Evolutionary conservation across 2,797 vertebrate species (phyloP).

Genomic region (Alcedo atthis): DNA sequence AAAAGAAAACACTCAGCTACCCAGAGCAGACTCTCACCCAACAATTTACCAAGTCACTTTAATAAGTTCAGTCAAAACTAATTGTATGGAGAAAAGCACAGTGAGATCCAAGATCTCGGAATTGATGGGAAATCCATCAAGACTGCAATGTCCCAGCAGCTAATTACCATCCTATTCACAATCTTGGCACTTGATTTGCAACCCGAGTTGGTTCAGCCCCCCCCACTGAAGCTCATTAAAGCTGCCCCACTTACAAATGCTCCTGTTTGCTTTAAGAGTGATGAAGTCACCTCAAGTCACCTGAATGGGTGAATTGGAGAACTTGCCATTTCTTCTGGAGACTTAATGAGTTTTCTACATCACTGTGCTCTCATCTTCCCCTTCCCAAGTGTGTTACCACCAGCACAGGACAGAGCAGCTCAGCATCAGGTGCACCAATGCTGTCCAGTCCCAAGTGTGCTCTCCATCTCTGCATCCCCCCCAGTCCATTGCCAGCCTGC

Average conservation of each 20-base stretch:
- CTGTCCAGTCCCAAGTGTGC: not conserved
- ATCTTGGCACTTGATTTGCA: constrained; percentile 27
- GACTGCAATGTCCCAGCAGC: not conserved
- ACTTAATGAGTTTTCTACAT: constrained; percentile 9
- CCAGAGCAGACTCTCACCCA: not conserved
- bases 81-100: constrained; percentile 25
- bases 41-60: constrained; percentile 5
- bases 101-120: constrained; percentile 36
- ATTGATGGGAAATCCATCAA: constrained; percentile 44
- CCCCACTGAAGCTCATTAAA: constrained; percentile 56
- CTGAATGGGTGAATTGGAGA: not conserved
- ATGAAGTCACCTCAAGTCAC: constrained; percentile 45
- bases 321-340: constrained; percentile 1
- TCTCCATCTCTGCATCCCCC: not conserved
- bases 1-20: not conserved
- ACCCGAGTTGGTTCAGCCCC: constrained; percentile 10
- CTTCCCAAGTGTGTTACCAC: not conserved
- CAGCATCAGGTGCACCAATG: not conserved
- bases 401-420: not conserved
- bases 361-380: not conserved
- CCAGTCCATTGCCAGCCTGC: not conserved
- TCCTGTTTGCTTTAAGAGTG: not conserved
- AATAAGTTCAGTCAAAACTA: constrained; percentile 44
- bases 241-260: constrained; percentile 22
- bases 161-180: constrained; percentile 55